Base-by-base conservation (phyloP, 2,113 vertebrate species). In the Tinamus guttatus region DNA sequence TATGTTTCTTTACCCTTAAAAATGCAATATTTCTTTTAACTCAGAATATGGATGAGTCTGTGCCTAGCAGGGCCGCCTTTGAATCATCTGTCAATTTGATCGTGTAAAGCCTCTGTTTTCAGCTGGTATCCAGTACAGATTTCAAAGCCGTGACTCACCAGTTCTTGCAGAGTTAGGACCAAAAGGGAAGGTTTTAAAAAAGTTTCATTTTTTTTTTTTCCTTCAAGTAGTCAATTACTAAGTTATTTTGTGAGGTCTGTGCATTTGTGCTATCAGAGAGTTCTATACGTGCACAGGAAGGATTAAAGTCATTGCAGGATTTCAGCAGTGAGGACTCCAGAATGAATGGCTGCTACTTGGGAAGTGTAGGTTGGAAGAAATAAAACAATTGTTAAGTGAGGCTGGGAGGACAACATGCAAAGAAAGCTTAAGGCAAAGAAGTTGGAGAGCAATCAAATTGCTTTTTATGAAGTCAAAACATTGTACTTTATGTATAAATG, bases 1-100 rank as follows among this genome's bases (percentile, higher is more conserved):
- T 98, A 98, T 98, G 98, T 97, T 98, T 98, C 98, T 98, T 98
- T 97, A 89, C 97, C 96, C 97, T 98, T 97, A 97, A 97, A 98
- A 98, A 97, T 58, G 97, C 97, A 98, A 96, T 98, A 98, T 98
- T 98, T 98, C 98, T 98, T 98, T 98, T 98, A 98, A 97, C 97
- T 96, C 16, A 3, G 97, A 97, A 98, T 98, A 98, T 98, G 95
- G 97, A 98, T 98, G 98, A 95, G 95, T 94, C 96, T 98, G 97
- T 74, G 92, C 19, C 13, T 85, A 95, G 95, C 91, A 30, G 98
- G 98, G 98, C 98, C 95, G 90, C 92, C 97, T 95, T 49, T 3
- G 88, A 85, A 85, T 98, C 98, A 98, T 98, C 98, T 97, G 98
- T 98, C 98, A 98, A 98, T 51, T 97, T 98, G 97, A 98, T 97